phyloP scores from a whole-genome alignment of 2,888 invertebrate genomes.

The Aphidius colemani region DNA sequence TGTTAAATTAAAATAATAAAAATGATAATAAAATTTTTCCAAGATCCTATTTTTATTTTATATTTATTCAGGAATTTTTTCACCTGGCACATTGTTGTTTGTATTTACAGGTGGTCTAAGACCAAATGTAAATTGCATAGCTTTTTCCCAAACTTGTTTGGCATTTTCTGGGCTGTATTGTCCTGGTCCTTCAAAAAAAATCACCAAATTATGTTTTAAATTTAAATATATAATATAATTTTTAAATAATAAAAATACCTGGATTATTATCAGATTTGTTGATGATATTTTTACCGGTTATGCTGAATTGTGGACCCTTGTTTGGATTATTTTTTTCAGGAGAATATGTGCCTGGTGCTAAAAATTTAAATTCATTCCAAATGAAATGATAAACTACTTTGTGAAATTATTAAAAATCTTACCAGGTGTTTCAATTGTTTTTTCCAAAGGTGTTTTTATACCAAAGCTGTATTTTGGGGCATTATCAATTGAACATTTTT shows the following conservation, averaged over 20 bases:
- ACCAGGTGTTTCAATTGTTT: constrained; percentile 63
- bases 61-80: constrained; percentile 18
- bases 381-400: not conserved
- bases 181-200: constrained; percentile 55
- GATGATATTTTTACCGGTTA: constrained; percentile 41
- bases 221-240: not conserved
- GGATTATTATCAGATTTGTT: constrained; percentile 44
- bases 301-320: constrained; percentile 45
- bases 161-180: constrained; percentile 61
- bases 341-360: constrained; percentile 48
- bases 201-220: not conserved
- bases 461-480: constrained; percentile 67
- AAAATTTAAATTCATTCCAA: constrained; percentile 19
- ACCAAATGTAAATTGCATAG: constrained; percentile 52
- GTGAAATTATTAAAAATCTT: constrained; percentile 6
- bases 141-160: constrained; percentile 50
- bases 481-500: constrained; percentile 62
- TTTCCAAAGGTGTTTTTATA: constrained; percentile 62
- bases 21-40: constrained; percentile 25
- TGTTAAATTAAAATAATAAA: not conserved
- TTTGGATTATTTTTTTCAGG: constrained; percentile 50
- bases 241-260: constrained; percentile 43
- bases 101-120: constrained; percentile 41
- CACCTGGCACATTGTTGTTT: constrained; percentile 47
- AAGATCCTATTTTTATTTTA: constrained; percentile 15